phyloP scores from a whole-genome alignment of 2,113 vertebrate genomes.

The Myotis brandtii region DNA sequence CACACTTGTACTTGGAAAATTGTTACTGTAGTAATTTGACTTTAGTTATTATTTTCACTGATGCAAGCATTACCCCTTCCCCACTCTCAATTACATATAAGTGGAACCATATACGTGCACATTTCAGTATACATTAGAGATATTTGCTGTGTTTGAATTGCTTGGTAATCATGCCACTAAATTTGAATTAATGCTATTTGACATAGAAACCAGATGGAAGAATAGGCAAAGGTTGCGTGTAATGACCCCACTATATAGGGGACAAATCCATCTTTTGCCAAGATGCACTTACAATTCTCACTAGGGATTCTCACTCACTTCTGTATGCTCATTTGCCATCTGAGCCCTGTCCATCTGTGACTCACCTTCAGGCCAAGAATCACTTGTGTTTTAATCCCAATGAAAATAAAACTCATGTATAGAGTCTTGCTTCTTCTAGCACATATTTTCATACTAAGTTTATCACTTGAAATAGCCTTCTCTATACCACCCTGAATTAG shows the following conservation, averaged over 20 bases:
- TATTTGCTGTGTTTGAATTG: constrained; percentile 40
- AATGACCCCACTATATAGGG: constrained; percentile 71
- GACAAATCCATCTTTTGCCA: constrained; percentile 63
- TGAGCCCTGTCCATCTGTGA: constrained; percentile 77
- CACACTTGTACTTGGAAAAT: neutral
- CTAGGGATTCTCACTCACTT: constrained; percentile 66
- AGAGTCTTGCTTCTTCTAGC: neutral
- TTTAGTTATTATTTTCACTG: constrained; percentile 1
- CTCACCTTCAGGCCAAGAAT: constrained; percentile 71
- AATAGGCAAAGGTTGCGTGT: constrained; percentile 59
- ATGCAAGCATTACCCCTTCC: neutral
- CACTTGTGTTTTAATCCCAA: constrained; percentile 53
- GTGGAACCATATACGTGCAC: neutral
- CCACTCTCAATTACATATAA: neutral
- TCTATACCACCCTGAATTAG: neutral
- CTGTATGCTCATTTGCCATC: constrained; percentile 66
- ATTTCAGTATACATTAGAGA: neutral
- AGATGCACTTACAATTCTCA: constrained; percentile 66
- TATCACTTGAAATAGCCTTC: neutral
- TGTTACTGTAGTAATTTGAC: neutral
- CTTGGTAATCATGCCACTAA: constrained; percentile 37
- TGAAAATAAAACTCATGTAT: constrained; percentile 18
- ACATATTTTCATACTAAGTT: neutral
- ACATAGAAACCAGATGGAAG: constrained; percentile 77
- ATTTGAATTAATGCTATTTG: constrained; percentile 72